Evolutionary conservation across 2,888 invertebrate genomes (phyloP).

Genomic region (Thereva unica): DNA sequence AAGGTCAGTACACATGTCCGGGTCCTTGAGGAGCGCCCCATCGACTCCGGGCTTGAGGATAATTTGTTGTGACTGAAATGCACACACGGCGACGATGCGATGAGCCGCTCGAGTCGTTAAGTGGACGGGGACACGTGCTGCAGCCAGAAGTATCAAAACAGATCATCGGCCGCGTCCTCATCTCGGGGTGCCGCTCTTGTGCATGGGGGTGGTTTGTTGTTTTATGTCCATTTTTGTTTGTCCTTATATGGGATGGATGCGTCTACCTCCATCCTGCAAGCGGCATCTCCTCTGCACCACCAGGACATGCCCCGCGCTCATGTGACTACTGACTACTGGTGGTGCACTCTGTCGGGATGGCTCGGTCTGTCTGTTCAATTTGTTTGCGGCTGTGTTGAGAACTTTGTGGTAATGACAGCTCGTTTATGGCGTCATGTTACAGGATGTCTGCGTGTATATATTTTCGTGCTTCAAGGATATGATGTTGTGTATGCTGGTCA

Average conservation of each 20-base stretch:
- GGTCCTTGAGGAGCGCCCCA: not conserved
- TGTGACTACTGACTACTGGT: constrained; percentile 5
- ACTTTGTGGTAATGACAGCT: constrained; percentile 36
- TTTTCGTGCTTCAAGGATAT: too few relatives aligned
- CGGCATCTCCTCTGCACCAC: not conserved
- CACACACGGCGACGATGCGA: constrained; percentile 18
- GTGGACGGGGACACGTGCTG: constrained; percentile 32
- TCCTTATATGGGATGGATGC: not conserved
- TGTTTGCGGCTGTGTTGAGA: constrained; percentile 22
- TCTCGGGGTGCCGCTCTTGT: not conserved
- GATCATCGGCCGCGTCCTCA: not conserved
- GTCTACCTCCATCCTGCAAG: not conserved
- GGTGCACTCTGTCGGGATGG: constrained; percentile 2
- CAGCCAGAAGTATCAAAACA: constrained; percentile 30
- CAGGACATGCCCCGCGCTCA: constrained; percentile 2
- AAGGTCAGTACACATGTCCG: constrained; percentile 29
- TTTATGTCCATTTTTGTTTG: constrained; percentile 11
- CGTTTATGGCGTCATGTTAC: constrained; percentile 34
- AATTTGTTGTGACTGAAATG: constrained; percentile 35
- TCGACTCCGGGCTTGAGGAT: constrained; percentile 13
- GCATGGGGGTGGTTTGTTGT: constrained; percentile 15
- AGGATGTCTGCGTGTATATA: not conserved
- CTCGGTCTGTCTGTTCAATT: constrained; percentile 13
- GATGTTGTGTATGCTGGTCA: too few relatives aligned
- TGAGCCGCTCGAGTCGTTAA: not conserved